These are phyloP conservation scores for Drosophila anceps DNA, from an alignment of 2,888 invertebrate species.

Conservation along the genomic window DNA sequence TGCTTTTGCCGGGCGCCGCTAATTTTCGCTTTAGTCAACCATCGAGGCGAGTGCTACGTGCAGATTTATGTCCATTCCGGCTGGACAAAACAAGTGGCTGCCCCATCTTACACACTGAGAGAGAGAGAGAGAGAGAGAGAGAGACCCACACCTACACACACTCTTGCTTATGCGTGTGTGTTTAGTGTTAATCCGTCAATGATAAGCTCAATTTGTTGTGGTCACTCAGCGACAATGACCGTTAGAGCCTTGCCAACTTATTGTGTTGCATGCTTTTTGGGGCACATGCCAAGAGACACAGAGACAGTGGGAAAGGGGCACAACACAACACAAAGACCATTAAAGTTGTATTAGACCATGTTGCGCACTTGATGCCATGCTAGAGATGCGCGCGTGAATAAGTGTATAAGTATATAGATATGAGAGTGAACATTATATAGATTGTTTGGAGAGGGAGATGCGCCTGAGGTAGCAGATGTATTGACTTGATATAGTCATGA, in stretches of 20 bases:
- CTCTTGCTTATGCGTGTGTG: slow-evolving; percentile 54
- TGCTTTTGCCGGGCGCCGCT: slow-evolving; percentile 71
- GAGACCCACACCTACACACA: slow-evolving; percentile 9
- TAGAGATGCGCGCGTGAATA: slow-evolving; percentile 58
- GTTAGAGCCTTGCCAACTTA: slow-evolving; percentile 36
- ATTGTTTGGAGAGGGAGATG: neutral
- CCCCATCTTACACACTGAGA: neutral
- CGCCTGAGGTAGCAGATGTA: neutral
- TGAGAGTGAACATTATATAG: neutral
- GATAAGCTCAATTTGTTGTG: slow-evolving; percentile 83
- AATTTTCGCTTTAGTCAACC: slow-evolving; percentile 73
- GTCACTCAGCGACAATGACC: slow-evolving; percentile 76
- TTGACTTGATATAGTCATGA: neutral
- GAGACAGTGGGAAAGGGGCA: neutral
- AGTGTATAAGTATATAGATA: neutral
- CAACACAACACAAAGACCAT: slow-evolving; percentile 54
- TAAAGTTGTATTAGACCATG: slow-evolving; percentile 68
- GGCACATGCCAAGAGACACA: slow-evolving; percentile 1
- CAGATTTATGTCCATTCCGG: slow-evolving; percentile 65
- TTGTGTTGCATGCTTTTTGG: slow-evolving; percentile 58
- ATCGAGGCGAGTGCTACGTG: slow-evolving; percentile 58
- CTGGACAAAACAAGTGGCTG: slow-evolving; percentile 53
- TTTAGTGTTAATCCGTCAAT: slow-evolving; percentile 83
- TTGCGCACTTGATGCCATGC: slow-evolving; percentile 12
- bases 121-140: neutral